These are phyloP conservation scores for Aphis craccivora DNA, from an alignment of 1,140 invertebrate genomes.

Conservation along the genomic window DNA sequence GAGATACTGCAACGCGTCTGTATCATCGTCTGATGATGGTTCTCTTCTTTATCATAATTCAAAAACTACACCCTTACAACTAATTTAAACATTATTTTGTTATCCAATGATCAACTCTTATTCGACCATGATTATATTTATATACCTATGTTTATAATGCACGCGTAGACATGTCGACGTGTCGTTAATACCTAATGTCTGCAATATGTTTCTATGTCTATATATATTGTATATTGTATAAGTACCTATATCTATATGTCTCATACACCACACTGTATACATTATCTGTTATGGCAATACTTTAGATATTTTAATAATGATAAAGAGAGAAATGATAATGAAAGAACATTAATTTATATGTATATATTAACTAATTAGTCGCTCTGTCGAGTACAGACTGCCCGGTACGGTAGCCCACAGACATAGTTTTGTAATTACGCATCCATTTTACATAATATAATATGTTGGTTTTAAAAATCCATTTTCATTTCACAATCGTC, in stretches of 20 bases:
- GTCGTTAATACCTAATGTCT: neutral
- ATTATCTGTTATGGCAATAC: neutral
- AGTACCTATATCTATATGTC: neutral
- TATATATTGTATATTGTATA: neutral
- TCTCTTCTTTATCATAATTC: neutral
- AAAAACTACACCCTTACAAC: neutral
- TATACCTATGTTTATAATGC: neutral
- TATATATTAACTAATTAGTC: slow-evolving; percentile 30
- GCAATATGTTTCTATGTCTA: neutral
- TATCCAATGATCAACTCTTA: neutral
- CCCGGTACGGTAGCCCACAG: slow-evolving; percentile 7
- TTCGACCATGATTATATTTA: neutral
- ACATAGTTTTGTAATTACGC: slow-evolving; percentile 46
- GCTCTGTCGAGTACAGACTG: neutral
- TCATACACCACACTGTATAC: neutral
- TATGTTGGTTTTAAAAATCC: slow-evolving; percentile 50
- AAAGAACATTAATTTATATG: neutral
- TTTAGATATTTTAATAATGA: neutral
- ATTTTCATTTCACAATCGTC: slow-evolving; percentile 43
- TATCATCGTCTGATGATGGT: neutral
- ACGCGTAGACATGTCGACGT: too few relatives aligned
- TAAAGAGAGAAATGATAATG: neutral
- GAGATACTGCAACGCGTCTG: neutral
- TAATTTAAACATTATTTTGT: neutral
- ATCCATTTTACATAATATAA: slow-evolving; percentile 48